Evolutionary conservation across 1,140 invertebrate genomes (phyloP), one percentile per base, ranked within the genome.

Genomic region (Capitella teleta): DNA sequence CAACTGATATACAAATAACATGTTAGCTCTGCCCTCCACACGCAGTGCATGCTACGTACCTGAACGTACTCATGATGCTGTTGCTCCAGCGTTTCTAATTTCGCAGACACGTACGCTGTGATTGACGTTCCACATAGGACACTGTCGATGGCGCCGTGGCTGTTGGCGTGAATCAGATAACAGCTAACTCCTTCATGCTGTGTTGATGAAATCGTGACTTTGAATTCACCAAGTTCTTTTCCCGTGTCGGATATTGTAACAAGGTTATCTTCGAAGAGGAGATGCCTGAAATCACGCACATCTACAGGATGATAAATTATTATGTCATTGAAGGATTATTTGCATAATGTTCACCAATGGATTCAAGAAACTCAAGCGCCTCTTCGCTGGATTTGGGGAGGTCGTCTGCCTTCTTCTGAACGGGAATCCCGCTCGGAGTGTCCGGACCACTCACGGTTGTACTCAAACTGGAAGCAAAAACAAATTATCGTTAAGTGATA

Each of bases 51-150:
- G 21, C 19, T 8, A 18, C n/a, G 26, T 54, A 72, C 68, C 63
- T 70, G 67, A 1, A 73, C 67, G 61, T 67, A 70, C 58, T 73
- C 71, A 61, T 69, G 67, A 40, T 70, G 67, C 23, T 70, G 65
- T 53, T 72, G 69, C 48, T 71, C 67, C 14, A 71, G 28, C 2
- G 68, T 72, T 28, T 69, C 62, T n/a, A 73, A 48, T 44, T 62
- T 60, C 43, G 62, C 59, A 16, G 63, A 60, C 1, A 73, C 62
- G 54, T 65, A 66, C 16, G 67, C 67, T 18, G 61, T 63, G 30
- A 73, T 64, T 2, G 68, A 67, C 2, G 71, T 73, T 6, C 69
- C 68, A 58, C 71, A 72, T 1, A 67, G 67, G 1, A 70, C 61
- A 24, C 61, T 64, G 50, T 73, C 71, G 16, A 73, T 64, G 28